These are phyloP conservation scores for Charadrius vociferus DNA, from an alignment of 2,113 vertebrate species.

Conservation along the genomic window DNA sequence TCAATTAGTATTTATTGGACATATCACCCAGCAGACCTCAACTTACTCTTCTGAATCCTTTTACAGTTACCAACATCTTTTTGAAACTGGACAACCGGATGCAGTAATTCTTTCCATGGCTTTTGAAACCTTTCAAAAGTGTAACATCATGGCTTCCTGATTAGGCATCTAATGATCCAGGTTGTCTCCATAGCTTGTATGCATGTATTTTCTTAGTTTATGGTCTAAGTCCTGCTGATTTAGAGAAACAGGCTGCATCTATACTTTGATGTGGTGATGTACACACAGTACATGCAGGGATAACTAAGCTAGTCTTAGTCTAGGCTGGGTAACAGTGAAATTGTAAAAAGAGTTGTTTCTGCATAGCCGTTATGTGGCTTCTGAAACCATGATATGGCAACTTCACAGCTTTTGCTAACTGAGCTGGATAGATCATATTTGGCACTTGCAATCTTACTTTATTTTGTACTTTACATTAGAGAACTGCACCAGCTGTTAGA, in stretches of 20 bases:
- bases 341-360: background rate
- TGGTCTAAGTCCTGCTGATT: background rate
- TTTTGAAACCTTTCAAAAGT: background rate
- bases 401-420: background rate
- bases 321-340: background rate
- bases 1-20: background rate
- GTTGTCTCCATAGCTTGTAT: background rate
- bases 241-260: background rate
- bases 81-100: background rate
- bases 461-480: background rate
- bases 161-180: background rate
- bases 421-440: background rate
- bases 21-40: background rate
- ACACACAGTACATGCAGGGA: background rate
- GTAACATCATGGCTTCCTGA: background rate
- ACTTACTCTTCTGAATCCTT: background rate
- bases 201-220: background rate
- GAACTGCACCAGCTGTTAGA: background rate
- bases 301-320: background rate
- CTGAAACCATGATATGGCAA: background rate
- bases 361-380: background rate
- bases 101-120: background rate
- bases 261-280: accelerated
- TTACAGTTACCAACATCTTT: background rate
- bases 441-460: background rate